Evolutionary conservation across 2,797 vertebrate genomes (phyloP).

Genomic region (Craterocephalus amniculus): DNA sequence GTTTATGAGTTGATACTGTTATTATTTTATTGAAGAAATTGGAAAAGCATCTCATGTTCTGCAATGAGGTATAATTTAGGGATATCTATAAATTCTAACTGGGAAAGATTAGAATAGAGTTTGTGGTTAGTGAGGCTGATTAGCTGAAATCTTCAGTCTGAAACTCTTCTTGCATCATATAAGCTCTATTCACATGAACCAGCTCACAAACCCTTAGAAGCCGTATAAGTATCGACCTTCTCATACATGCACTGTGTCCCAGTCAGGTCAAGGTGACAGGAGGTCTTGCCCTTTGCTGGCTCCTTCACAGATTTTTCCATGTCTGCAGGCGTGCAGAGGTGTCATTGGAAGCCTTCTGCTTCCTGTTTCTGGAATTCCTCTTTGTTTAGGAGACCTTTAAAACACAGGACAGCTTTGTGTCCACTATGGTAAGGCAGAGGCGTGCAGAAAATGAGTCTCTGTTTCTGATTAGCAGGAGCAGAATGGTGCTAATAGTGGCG

Average conservation of each 20-base stretch:
- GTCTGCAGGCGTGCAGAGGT: constrained; percentile 70
- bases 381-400: constrained; percentile 70
- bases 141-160: constrained; percentile 2
- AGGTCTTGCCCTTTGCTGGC: constrained; percentile 51
- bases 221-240: constrained; percentile 13
- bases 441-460: constrained; percentile 76
- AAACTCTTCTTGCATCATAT: constrained; percentile 10
- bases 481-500: constrained; percentile 56
- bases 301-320: constrained; percentile 58
- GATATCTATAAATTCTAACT: background rate
- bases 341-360: constrained; percentile 64
- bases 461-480: constrained; percentile 83
- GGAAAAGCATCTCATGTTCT: background rate
- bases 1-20: no score
- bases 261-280: constrained; percentile 46
- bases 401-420: constrained; percentile 88
- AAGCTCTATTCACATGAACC: constrained; percentile 6
- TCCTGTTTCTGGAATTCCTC: constrained; percentile 78
- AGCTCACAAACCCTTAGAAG: background rate
- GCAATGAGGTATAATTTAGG: background rate
- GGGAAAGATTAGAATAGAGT: background rate
- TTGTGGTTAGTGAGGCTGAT: background rate
- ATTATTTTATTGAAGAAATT: background rate
- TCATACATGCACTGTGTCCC: constrained; percentile 26
- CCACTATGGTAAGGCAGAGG: constrained; percentile 71